A percentile compares a stretch with the other conserved stretches of the same genome.
phyloP scores from a whole-genome alignment of 2,113 vertebrate genomes.

The Ovis canadensis region DNA sequence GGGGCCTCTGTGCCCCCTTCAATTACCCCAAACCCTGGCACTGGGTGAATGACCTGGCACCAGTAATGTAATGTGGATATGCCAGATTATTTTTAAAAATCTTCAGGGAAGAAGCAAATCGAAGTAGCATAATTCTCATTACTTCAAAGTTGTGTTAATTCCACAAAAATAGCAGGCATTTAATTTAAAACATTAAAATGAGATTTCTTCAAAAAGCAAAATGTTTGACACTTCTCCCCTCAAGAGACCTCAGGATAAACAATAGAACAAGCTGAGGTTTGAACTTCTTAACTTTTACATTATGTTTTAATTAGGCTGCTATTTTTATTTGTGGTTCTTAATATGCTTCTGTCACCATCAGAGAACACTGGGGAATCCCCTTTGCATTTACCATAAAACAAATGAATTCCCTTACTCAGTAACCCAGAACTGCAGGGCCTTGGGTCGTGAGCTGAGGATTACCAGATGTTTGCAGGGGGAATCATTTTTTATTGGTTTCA shows the following conservation, averaged over 20 bases:
- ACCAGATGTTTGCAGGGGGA: neutral
- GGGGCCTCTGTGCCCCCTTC: neutral
- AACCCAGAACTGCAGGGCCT: neutral
- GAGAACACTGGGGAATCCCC: neutral
- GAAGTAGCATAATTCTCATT: neutral
- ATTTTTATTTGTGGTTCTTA: constrained; percentile 28
- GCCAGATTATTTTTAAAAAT: neutral
- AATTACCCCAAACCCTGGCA: neutral
- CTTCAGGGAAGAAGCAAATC: neutral
- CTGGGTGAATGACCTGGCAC: neutral
- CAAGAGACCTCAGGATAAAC: neutral
- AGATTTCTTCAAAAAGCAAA: constrained; percentile 8
- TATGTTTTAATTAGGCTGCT: constrained; percentile 39
- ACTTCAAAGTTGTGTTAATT: neutral
- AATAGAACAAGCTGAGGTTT: neutral
- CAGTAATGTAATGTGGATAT: neutral
- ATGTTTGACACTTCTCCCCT: neutral
- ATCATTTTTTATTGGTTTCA: constrained; percentile 30
- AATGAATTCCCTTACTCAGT: constrained; percentile 4
- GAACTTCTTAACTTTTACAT: neutral
- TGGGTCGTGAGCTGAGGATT: neutral
- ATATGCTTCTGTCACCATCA: neutral
- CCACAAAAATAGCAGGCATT: neutral
- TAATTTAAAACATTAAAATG: constrained; percentile 30
- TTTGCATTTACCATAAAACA: neutral